A percentile compares a stretch with the other conserved stretches of the same genome.
These are phyloP conservation scores for Andrena cerasifolii DNA, from an alignment of 1,140 invertebrate genomes.

Conservation along the genomic window DNA sequence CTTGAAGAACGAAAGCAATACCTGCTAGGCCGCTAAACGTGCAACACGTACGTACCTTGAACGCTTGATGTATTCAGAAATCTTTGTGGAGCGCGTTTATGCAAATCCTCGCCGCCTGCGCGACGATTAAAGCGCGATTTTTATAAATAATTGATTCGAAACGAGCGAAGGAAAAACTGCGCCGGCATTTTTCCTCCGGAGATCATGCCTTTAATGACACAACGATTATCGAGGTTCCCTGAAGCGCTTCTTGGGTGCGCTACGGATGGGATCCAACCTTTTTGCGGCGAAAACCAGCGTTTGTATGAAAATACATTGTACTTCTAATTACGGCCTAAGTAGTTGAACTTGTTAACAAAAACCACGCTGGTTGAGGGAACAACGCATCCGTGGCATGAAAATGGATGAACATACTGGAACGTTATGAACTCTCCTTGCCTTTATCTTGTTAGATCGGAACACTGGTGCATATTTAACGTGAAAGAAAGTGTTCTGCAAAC, in stretches of 20 bases:
- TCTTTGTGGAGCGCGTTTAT: constrained; percentile 27
- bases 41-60: not conserved
- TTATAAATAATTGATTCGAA: constrained; percentile 42
- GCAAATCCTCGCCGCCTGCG: constrained; percentile 37
- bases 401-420: constrained; percentile 32
- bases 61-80: not conserved
- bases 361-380: constrained; percentile 12
- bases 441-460: constrained; percentile 2
- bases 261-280: constrained; percentile 2
- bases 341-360: constrained; percentile 13
- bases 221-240: constrained; percentile 24
- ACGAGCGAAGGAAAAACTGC: not conserved
- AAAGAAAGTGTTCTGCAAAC: constrained; percentile 22
- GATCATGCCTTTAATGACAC: constrained; percentile 12
- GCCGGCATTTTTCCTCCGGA: not conserved
- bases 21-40: not conserved
- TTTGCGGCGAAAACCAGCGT: not conserved
- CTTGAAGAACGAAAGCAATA: constrained; percentile 11
- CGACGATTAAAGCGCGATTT: constrained; percentile 21
- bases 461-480: not conserved
- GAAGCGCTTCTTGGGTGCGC: not conserved
- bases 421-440: constrained; percentile 20
- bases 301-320: not conserved
- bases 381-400: not conserved
- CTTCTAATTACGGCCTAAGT: constrained; percentile 28